phyloP scores from a whole-genome alignment of 1,140 invertebrate species.

The Anagrus nilaparvatae region DNA sequence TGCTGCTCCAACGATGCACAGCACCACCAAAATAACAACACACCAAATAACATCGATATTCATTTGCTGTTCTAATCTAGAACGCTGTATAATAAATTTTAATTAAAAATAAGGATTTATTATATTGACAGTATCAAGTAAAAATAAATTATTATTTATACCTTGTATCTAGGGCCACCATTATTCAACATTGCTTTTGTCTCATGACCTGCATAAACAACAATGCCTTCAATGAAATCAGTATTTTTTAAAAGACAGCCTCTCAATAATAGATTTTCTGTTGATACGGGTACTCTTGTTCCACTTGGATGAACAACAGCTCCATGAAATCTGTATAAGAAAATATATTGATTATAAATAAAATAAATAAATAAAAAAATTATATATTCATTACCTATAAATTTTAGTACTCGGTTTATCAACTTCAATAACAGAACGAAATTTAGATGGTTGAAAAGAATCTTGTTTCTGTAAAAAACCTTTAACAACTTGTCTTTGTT shows the following conservation, averaged over 20 bases:
- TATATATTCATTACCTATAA: conserved; percentile 49
- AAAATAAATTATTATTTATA: conserved; percentile 10
- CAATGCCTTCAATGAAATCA: conserved; percentile 89
- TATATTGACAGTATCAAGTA: background rate
- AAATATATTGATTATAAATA: too few relatives aligned
- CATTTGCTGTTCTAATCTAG: conserved; percentile 84
- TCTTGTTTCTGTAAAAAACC: conserved; percentile 55
- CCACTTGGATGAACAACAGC: conserved; percentile 75
- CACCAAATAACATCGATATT: conserved; percentile 96
- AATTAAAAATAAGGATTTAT: conserved; percentile 4
- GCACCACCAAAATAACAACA: conserved; percentile 80
- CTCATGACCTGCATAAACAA: conserved; percentile 95
- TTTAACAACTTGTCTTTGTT: conserved; percentile 78
- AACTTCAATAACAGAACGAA: conserved; percentile 76
- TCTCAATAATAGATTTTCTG: conserved; percentile 86
- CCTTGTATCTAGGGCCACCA: conserved; percentile 87
- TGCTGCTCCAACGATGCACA: conserved; percentile 85
- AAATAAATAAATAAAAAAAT: background rate
- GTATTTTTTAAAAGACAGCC: conserved; percentile 93
- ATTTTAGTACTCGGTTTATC: conserved; percentile 92
- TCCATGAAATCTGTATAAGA: conserved; percentile 65
- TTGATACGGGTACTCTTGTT: conserved; percentile 70
- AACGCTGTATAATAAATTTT: conserved; percentile 48
- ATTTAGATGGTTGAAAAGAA: conserved; percentile 69
- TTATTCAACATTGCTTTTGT: conserved; percentile 98